Evolutionary conservation across 2,113 vertebrate genomes (phyloP), one percentile per base, ranked within the genome.

Genomic region (Ibidorhyncha struthersii): DNA sequence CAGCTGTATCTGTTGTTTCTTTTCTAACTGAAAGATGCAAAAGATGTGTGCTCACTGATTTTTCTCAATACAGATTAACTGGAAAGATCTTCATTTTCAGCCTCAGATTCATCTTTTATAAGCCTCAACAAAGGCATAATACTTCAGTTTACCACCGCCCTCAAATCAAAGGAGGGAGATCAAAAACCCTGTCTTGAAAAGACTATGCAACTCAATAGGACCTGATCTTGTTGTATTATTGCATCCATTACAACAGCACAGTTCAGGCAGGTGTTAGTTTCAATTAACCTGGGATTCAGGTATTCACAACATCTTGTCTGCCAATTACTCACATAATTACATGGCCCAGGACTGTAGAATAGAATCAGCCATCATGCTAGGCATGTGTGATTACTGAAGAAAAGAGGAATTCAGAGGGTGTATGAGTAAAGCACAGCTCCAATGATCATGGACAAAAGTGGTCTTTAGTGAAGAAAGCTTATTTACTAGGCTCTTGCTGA

Each of bases 311-410:
- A 97, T 97, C 97, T 93, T 97, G 87, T 97, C 98, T 96, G 93
- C 97, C 98, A 98, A 98, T 98, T 98, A 98, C 97, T 97, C 95
- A 95, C 97, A 95, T 97, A 98, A 98, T 98, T 98, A 97, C 96
- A 97, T 96, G 91, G 93, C 95, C 92, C 32, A 45, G 92, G 97
- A 97, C 97, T 98, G 98, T 98, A 98, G 98, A 98, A 98, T 97
- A 98, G 98, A 98, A 97, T 97, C 97, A 97, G 97, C 98, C 97
- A 95, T 96, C 94, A 88, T 86, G 95, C 97, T 96, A 97, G 97
- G 97, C 98, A 96, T 97, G 98, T 98, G 98, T 97, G 98, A 98
- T 98, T 98, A 97, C 88, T 90, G 96, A 98, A 98, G 97, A 98
- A 98, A 98, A 96, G 95, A 97, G 92, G 94, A 96, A 95, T 98